Evolutionary conservation across 2,113 vertebrate genomes (phyloP).

Genomic region (Sorex fumeus): DNA sequence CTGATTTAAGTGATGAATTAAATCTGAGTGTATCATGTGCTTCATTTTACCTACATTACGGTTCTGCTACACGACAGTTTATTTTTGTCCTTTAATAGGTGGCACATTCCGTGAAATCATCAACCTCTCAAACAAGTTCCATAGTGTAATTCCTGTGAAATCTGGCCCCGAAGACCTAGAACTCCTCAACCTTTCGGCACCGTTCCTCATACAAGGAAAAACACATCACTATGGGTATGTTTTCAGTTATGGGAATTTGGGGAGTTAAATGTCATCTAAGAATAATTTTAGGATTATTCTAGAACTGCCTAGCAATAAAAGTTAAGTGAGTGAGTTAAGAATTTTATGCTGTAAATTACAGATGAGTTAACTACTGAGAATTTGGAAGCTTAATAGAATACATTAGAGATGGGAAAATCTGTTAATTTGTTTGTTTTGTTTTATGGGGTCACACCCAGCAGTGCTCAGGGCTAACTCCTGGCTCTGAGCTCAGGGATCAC

Average conservation of each 20-base stretch:
- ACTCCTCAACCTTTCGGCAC: slow-evolving; percentile 91
- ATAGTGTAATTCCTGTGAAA: slow-evolving; percentile 93
- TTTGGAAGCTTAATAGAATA: not conserved
- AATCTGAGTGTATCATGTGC: too few species aligned
- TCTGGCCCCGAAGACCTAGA: slow-evolving; percentile 87
- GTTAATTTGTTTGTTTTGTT: not conserved
- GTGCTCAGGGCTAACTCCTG: too few species aligned
- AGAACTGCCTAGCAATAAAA: not conserved
- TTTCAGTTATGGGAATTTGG: slow-evolving; percentile 34
- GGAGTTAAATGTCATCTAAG: not conserved
- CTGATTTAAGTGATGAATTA: too few species aligned
- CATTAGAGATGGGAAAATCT: not conserved
- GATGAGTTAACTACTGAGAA: slow-evolving; percentile 7
- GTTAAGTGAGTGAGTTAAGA: slow-evolving; percentile 45
- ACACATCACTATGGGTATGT: slow-evolving; percentile 93
- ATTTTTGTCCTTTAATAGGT: slow-evolving; percentile 88
- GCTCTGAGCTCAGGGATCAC: too few species aligned
- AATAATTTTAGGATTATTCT: not conserved
- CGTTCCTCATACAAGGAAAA: slow-evolving; percentile 93
- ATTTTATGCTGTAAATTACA: not conserved
- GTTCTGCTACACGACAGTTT: slow-evolving; percentile 10
- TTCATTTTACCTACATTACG: not conserved
- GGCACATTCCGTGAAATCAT: slow-evolving; percentile 90
- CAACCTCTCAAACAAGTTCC: slow-evolving; percentile 89
- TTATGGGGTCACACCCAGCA: too few species aligned